Conservation (phyloP, 2,113 vertebrate genomes). For the Lophius piscatorius region DNA sequence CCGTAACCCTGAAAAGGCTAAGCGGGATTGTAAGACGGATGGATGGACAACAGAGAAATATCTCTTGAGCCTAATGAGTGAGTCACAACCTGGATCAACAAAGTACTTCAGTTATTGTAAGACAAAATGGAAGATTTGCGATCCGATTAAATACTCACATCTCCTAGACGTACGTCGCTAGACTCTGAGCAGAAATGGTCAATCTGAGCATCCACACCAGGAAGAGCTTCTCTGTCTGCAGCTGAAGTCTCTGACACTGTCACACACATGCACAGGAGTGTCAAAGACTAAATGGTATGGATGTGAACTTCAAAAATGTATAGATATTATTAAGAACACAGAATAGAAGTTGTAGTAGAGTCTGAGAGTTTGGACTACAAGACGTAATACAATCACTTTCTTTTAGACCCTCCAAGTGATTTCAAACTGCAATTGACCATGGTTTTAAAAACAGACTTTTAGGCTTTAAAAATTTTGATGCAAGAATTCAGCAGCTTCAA, state of each 20-base stretch:
- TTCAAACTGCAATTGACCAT: not conserved
- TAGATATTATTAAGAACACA: no score
- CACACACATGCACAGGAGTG: constrained; percentile 9
- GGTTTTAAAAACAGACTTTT: no score
- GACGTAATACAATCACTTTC: not conserved
- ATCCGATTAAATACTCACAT: constrained; percentile 57
- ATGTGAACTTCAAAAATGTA: no score
- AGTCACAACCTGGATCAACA: no score
- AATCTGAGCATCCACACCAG: constrained; percentile 14
- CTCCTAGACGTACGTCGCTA: constrained; percentile 68
- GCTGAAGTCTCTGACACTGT: constrained; percentile 28
- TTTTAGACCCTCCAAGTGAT: not conserved
- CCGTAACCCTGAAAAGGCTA: no score
- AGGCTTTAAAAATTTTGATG: no score
- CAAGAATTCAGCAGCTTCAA: constrained; percentile 10
- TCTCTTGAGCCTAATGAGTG: no score
- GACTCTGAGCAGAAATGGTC: constrained; percentile 38
- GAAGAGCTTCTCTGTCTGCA: constrained; percentile 8
- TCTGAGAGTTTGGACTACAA: not conserved
- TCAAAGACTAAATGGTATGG: no score
- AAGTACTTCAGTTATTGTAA: no score
- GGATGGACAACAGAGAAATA: no score
- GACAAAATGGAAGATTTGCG: no score
- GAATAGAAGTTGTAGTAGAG: not conserved
- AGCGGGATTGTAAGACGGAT: no score